Conservation (phyloP, 2,797 vertebrate species). For the Gouania willdenowi region DNA sequence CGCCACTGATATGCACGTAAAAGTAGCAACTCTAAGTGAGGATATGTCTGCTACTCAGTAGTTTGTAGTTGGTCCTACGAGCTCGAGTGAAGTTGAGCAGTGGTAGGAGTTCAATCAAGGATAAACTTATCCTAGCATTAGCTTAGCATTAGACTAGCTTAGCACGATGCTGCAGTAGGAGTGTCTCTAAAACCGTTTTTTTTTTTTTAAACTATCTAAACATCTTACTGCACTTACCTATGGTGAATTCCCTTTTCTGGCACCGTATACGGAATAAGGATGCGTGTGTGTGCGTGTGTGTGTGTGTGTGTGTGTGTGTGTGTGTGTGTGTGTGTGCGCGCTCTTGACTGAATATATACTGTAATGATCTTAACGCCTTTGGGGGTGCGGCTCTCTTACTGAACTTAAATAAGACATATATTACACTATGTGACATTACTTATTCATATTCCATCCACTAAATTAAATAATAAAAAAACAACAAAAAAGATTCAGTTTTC, state of each 20-base stretch:
- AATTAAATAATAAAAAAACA: conserved; percentile 71
- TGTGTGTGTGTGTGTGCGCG: conserved; percentile 28
- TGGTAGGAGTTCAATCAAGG: conserved; percentile 24
- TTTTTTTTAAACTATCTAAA: too few relatives aligned
- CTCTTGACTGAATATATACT: conserved; percentile 63
- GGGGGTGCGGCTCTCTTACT: conserved; percentile 65
- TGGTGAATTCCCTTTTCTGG: conserved; percentile 63
- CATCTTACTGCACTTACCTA: conserved; percentile 59
- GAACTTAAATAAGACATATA: conserved; percentile 86
- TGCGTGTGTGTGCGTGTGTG: conserved; percentile 40
- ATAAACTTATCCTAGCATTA: too few relatives aligned
- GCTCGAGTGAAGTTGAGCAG: conserved; percentile 38
- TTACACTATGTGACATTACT: conserved; percentile 80
- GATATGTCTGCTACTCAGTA: conserved; percentile 54
- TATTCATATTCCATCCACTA: conserved; percentile 75
- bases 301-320: conserved; percentile 25
- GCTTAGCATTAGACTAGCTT: too few relatives aligned
- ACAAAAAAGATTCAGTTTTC: too few relatives aligned
- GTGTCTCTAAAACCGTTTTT: too few relatives aligned
- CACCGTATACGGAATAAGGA: conserved; percentile 59
- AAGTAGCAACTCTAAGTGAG: conserved; percentile 19
- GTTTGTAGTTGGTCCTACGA: conserved; percentile 49
- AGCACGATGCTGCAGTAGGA: too few relatives aligned
- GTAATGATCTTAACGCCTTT: conserved; percentile 59
- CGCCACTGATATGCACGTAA: conserved; percentile 29